These are phyloP conservation scores for Drosophila paranaensis DNA, from an alignment of 2,888 invertebrate species.

Conservation along the genomic window DNA sequence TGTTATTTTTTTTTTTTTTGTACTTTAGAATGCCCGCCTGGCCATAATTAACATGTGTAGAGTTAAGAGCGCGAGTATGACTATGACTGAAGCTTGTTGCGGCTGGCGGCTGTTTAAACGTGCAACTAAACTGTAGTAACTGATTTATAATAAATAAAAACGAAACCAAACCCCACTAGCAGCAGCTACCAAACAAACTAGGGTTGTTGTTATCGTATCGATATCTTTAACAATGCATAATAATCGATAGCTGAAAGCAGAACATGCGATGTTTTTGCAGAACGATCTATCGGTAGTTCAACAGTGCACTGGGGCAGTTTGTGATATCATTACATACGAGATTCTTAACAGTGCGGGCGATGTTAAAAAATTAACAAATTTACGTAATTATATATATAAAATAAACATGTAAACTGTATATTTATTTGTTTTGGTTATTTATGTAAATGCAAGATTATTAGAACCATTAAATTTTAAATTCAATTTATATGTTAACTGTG, in stretches of 20 bases:
- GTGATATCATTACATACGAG: background rate
- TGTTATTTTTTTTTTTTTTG: conserved; percentile 30
- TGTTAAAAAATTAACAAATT: too few species aligned
- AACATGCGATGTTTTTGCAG: conserved; percentile 9
- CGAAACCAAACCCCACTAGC: conserved; percentile 63
- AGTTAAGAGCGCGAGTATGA: conserved; percentile 37
- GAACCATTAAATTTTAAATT: background rate
- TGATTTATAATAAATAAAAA: conserved; percentile 78
- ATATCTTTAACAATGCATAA: conserved; percentile 12
- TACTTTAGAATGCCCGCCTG: conserved; percentile 31
- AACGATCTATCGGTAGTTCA: background rate
- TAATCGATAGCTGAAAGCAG: conserved; percentile 19
- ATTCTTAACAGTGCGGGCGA: too few species aligned
- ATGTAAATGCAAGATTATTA: background rate
- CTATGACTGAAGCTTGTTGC: conserved; percentile 61
- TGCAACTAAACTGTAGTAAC: conserved; percentile 62
- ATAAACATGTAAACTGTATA: background rate
- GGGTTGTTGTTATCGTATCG: conserved; percentile 61
- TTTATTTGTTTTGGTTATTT: background rate
- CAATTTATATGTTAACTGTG: background rate
- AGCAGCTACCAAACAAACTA: conserved; percentile 65
- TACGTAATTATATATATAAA: background rate
- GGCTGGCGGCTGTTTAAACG: conserved; percentile 70
- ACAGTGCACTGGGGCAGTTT: background rate
- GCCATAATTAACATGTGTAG: conserved; percentile 34